Conservation (phyloP, 92 coral and sea anemone species). For the Scolanthus callimorphus region DNA sequence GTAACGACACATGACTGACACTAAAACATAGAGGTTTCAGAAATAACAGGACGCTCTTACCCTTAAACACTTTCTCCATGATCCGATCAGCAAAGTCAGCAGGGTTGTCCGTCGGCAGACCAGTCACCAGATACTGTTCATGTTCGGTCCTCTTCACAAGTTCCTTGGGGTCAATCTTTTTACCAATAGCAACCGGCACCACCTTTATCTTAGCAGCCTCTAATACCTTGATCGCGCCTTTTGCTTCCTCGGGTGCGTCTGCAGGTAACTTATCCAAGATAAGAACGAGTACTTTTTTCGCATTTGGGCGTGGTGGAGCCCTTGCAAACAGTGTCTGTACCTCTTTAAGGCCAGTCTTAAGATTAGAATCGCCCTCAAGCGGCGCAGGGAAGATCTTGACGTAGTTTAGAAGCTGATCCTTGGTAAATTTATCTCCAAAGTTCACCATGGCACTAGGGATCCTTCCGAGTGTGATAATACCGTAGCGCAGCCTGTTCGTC, state of each 20-base stretch:
- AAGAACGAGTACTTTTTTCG: conserved; percentile 69
- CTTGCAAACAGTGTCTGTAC: conserved; percentile 38
- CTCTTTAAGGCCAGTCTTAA: conserved; percentile 44
- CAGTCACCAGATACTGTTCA: conserved; percentile 55
- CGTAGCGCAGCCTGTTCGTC: conserved; percentile 29
- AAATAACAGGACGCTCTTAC: no score
- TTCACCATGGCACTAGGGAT: conserved; percentile 7
- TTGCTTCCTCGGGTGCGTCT: conserved; percentile 51
- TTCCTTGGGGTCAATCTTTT: conserved; percentile 57
- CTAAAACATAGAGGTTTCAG: no score
- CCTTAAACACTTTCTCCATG: conserved; percentile 53
- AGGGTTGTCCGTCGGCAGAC: conserved; percentile 43
- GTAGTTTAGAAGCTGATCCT: conserved; percentile 19
- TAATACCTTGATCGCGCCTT: conserved; percentile 31
- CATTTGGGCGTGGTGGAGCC: conserved; percentile 58
- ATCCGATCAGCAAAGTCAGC: conserved; percentile 39
- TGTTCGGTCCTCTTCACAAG: conserved; percentile 40
- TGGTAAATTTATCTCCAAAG: conserved; percentile 23
- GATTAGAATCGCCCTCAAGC: conserved; percentile 45
- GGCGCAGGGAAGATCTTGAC: conserved; percentile 14
- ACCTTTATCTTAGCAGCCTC: conserved; percentile 47
- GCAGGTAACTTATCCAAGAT: conserved; percentile 52
- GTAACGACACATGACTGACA: no score
- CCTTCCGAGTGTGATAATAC: conserved; percentile 21
- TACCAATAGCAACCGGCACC: conserved; percentile 59